Evolutionary conservation across 2,888 invertebrate genomes (phyloP).

Genomic region (Zygogramma bicolorata): DNA sequence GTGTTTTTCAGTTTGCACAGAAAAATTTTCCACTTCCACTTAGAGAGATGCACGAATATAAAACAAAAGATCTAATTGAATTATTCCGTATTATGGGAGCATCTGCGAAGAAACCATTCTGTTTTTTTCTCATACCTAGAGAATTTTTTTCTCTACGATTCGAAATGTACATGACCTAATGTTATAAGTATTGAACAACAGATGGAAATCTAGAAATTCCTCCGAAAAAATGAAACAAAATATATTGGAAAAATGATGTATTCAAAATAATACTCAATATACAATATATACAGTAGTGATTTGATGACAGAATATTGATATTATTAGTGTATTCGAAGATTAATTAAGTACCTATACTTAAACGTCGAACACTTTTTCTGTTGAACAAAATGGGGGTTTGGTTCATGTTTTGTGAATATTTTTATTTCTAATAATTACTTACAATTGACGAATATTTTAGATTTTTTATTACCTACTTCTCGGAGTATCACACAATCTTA

Average conservation of each 20-base stretch:
- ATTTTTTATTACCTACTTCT: too few species aligned
- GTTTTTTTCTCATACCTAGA: too few species aligned
- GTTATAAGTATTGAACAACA: too few species aligned
- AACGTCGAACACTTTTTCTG: not conserved
- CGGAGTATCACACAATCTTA: not conserved
- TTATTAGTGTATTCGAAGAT: not conserved
- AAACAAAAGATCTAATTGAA: too few species aligned
- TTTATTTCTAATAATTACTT: not conserved
- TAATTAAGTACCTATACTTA: not conserved
- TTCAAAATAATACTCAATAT: conserved; percentile 2
- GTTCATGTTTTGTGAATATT: not conserved
- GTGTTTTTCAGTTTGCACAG: too few species aligned
- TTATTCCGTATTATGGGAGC: too few species aligned
- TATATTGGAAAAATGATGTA: not conserved
- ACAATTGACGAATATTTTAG: not conserved
- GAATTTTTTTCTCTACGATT: too few species aligned
- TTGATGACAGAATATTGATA: not conserved
- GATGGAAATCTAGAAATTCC: too few species aligned
- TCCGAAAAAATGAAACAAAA: not conserved
- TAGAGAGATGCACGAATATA: too few species aligned
- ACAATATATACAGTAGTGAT: conserved; percentile 2
- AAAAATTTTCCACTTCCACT: too few species aligned
- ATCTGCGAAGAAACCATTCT: too few species aligned
- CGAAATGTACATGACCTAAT: too few species aligned
- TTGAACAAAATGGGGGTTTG: not conserved